Conservation (phyloP, 2,797 vertebrate genomes). For the Tenualosa ilisha region DNA sequence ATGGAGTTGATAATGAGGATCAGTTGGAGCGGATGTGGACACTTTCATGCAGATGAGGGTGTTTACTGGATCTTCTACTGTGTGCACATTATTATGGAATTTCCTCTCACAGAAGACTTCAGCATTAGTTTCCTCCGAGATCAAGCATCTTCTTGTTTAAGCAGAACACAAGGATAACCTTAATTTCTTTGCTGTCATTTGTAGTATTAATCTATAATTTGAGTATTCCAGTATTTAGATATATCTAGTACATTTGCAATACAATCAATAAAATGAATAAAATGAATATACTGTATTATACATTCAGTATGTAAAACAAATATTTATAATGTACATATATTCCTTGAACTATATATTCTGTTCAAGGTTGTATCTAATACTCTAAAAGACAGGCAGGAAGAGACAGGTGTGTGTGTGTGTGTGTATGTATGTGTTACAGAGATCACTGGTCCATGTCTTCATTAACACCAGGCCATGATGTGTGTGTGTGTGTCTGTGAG, state of each 20-base stretch:
- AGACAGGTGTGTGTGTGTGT: slow-evolving; percentile 24
- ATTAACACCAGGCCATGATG: background rate
- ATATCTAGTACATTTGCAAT: background rate
- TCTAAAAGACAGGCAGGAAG: background rate
- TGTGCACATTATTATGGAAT: background rate
- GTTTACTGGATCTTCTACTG: slow-evolving; percentile 54
- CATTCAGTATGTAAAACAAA: background rate
- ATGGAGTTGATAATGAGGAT: slow-evolving; percentile 70
- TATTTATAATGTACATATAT: background rate
- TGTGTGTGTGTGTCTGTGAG: slow-evolving; percentile 31
- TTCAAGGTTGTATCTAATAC: background rate
- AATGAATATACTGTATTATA: background rate
- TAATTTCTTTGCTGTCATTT: background rate
- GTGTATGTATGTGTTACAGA: background rate
- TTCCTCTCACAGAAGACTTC: background rate
- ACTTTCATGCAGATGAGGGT: slow-evolving; percentile 67
- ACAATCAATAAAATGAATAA: background rate
- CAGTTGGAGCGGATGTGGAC: slow-evolving; percentile 70
- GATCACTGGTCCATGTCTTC: slow-evolving; percentile 19
- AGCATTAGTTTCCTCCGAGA: background rate
- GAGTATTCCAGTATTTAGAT: no score
- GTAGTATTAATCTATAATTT: background rate
- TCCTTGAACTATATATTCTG: background rate
- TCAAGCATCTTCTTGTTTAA: background rate
- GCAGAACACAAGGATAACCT: background rate